phyloP scores from a whole-genome alignment of 1,140 invertebrate genomes.

The Drosophila pseudoananassae region DNA sequence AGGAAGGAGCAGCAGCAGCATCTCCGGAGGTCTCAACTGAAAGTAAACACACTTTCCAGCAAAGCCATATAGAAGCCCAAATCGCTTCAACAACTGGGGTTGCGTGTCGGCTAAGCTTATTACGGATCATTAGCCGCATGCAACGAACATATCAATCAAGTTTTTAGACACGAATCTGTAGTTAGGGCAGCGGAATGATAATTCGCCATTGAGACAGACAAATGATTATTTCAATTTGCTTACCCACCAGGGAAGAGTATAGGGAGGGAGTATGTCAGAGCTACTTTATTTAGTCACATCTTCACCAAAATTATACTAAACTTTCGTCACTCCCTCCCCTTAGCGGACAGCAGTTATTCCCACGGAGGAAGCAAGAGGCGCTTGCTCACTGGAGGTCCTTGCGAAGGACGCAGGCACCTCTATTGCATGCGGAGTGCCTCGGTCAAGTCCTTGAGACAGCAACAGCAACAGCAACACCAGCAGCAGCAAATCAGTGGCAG shows the following conservation, averaged over 20 bases:
- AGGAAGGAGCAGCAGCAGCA: conserved; percentile 8
- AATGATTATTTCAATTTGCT: background rate
- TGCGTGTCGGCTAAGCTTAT: conserved; percentile 13
- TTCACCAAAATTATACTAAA: background rate
- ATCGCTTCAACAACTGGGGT: background rate
- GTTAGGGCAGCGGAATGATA: no score
- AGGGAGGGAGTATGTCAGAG: background rate
- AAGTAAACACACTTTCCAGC: background rate
- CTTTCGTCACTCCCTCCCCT: background rate
- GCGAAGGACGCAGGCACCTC: conserved; percentile 67
- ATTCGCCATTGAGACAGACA: background rate
- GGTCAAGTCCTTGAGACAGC: conserved; percentile 59
- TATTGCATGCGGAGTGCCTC: conserved; percentile 77
- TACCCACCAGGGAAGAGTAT: background rate
- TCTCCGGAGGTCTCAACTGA: background rate
- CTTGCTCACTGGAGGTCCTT: conserved; percentile 45
- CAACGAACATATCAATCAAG: background rate
- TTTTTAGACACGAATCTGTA: background rate
- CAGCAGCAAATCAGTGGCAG: conserved; percentile 31
- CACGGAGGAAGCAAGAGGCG: conserved; percentile 62
- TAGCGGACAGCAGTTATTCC: conserved; percentile 53
- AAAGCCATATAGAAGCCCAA: background rate
- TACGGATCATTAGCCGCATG: conserved; percentile 30
- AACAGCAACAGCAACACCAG: conserved; percentile 42
- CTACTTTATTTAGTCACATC: background rate